Base-by-base conservation (phyloP, 2,888 invertebrate species). In the Asteroscopus sphinx region DNA sequence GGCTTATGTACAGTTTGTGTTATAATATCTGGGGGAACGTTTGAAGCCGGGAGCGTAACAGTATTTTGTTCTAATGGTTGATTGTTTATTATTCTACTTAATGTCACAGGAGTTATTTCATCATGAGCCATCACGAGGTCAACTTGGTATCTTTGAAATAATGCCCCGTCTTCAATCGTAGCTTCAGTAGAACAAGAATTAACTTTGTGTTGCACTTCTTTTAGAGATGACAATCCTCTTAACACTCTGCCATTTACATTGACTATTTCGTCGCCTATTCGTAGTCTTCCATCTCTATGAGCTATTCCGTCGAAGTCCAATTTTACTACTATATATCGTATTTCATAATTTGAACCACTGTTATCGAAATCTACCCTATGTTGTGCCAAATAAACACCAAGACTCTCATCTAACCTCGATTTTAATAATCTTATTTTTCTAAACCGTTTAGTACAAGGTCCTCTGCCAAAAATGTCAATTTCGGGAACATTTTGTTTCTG, bases 181-280 rank as follows among this genome's bases (percentile, higher is more conserved):
- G 93, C 86, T 86, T 94, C 92, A n/a, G 90, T 91, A 11, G 94
- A 94, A 81, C 92, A 94, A 25, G 93, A 94, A 72, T 95, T 94
- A 1, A 95, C 94, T 66, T 96, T 92, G 41, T 95, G 91, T 75
- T 96, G 95, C 13, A 95, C 95, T 74, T 96, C 96, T 80, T 96
- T 95, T 55, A 95, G 91, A 5, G 96, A 95, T 37, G 96, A 95
- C 52, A 98, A 94, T 0, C 97, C 97, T 64, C 97, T 95, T 58
- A 98, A 90, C 66, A 97, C 96, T 80, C 96, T 96, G 8, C 98
- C 98, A 87, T 98, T 98, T 26, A 98, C 97, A 89, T 97, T 97
- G 9, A 98, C 96, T 67, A 98, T 97, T 95, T 98, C 98, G 89
- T 98, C 98, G 11, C 98, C 98, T 57, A 97, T 95, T 77, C 96